Conservation (phyloP, 1,140 invertebrate genomes). For the Gonioctena quinquepunctata region DNA sequence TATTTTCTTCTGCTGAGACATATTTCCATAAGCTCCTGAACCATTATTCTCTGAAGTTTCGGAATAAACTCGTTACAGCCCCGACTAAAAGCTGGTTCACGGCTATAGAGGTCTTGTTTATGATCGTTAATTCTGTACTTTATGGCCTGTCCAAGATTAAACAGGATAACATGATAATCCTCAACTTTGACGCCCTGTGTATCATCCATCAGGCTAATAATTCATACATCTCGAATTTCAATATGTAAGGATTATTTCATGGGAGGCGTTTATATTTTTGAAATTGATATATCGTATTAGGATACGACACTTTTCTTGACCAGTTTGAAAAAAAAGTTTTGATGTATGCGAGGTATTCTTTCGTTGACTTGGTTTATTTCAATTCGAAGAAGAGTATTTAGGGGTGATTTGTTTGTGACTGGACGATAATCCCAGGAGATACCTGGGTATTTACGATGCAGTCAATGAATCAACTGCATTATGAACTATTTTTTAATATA, state of each 20-base stretch:
- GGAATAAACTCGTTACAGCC: no score
- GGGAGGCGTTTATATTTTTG: neutral
- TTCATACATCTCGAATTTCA: constrained; percentile 9
- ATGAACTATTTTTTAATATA: no score
- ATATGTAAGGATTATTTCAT: constrained; percentile 8
- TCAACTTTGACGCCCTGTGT: constrained; percentile 23
- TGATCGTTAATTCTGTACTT: constrained; percentile 35
- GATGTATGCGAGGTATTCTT: neutral
- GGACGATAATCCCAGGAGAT: neutral
- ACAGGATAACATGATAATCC: constrained; percentile 38
- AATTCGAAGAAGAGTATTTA: neutral
- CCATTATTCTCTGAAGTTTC: no score
- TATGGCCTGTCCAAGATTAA: constrained; percentile 36
- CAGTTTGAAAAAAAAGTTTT: neutral
- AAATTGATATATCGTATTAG: neutral
- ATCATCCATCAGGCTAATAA: constrained; percentile 19
- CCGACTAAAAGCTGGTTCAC: neutral
- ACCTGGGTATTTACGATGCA: no score
- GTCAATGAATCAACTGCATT: no score
- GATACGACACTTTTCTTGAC: neutral
- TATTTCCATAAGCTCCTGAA: no score
- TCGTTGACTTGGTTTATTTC: neutral
- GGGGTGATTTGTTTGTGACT: neutral
- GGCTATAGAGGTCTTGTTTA: constrained; percentile 28
- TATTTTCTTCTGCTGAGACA: no score